Conservation (phyloP, 2,797 vertebrate genomes). For the Lepidocolaptes lacrymiger region DNA sequence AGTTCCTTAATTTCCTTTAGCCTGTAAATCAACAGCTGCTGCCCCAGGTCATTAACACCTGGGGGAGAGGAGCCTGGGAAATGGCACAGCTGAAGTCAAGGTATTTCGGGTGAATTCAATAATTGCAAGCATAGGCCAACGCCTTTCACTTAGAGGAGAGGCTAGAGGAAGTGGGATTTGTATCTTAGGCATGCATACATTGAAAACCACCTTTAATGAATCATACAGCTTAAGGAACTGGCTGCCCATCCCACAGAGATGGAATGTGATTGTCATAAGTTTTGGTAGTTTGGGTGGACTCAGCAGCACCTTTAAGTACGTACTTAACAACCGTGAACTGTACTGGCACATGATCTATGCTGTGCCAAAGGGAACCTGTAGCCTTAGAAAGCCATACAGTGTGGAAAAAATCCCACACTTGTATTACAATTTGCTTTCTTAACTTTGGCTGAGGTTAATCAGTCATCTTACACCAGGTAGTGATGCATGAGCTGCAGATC, state of each 20-base stretch:
- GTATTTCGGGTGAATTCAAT: background rate
- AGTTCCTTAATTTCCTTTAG: background rate
- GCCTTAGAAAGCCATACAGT: background rate
- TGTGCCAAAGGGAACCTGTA: background rate
- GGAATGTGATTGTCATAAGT: background rate
- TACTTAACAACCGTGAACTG: background rate
- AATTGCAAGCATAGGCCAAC: background rate
- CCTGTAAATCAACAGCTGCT: background rate
- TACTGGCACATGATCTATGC: background rate
- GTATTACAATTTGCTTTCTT: background rate
- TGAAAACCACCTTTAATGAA: background rate
- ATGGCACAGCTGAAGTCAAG: background rate
- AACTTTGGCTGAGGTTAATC: background rate
- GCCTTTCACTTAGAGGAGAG: background rate
- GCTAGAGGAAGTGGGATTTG: background rate
- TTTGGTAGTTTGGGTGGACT: background rate
- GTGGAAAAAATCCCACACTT: background rate
- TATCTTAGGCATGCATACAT: too few species aligned
- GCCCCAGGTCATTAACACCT: background rate
- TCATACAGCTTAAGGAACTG: background rate
- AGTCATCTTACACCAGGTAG: background rate
- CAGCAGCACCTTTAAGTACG: background rate
- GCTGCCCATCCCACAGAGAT: background rate
- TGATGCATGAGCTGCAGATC: background rate
- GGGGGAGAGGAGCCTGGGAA: background rate